A percentile compares a stretch with the other conserved stretches of the same genome.
Evolutionary conservation across 2,888 invertebrate species (phyloP).

Genomic region (Orchesellides sinensis): DNA sequence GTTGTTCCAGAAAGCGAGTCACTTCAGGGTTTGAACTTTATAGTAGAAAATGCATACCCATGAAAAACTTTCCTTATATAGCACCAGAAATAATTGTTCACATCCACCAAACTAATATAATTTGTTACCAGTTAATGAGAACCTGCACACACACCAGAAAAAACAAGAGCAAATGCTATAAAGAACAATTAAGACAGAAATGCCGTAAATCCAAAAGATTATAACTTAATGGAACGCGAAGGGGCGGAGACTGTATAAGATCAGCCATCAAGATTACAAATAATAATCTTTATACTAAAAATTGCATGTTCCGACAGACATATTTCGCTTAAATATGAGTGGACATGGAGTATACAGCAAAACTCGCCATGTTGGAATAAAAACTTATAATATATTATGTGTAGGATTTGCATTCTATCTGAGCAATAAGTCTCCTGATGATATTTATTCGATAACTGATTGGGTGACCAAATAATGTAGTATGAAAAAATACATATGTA

Average conservation of each 20-base stretch:
- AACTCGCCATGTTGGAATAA: conserved; percentile 32
- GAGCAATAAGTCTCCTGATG: too few relatives aligned
- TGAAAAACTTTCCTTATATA: not conserved
- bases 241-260: conserved; percentile 37
- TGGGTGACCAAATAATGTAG: too few relatives aligned
- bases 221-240: conserved; percentile 51
- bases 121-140: conserved; percentile 20
- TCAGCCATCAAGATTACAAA: conserved; percentile 49
- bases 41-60: conserved; percentile 8
- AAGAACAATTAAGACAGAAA: conserved; percentile 23
- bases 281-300: conserved; percentile 12
- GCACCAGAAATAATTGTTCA: not conserved
- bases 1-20: not conserved
- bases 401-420: too few relatives aligned
- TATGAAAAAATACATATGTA: too few relatives aligned
- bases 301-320: not conserved
- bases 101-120: not conserved
- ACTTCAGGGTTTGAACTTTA: not conserved
- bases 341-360: not conserved
- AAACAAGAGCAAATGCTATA: too few relatives aligned
- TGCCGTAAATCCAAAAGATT: conserved; percentile 51
- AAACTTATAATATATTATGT: too few relatives aligned
- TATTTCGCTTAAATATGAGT: not conserved
- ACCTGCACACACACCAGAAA: not conserved
- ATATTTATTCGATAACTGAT: too few relatives aligned